Evolutionary conservation across 2,888 invertebrate genomes (phyloP).

Genomic region (Epirrhoe alternata): DNA sequence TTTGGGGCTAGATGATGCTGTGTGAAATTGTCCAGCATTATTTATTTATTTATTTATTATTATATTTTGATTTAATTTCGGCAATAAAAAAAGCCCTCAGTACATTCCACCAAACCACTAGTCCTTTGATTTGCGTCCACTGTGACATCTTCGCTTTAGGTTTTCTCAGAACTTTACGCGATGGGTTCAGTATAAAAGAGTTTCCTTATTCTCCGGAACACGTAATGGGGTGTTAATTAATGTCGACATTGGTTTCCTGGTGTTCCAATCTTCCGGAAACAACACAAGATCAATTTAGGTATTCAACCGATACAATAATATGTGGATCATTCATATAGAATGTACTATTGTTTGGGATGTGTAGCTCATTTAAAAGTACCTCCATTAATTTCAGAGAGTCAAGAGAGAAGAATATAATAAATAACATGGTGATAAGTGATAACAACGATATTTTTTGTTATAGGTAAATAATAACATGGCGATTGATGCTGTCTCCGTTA

Average conservation of each 20-base stretch:
- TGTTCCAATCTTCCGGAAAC: conserved; percentile 8
- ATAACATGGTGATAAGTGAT: neutral
- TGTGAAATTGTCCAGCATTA: too few relatives aligned
- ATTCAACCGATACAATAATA: neutral
- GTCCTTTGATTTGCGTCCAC: neutral
- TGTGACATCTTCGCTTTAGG: neutral
- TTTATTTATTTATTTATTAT: too few relatives aligned
- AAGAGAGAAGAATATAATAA: neutral
- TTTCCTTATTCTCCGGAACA: conserved; percentile 28
- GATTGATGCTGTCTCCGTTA: neutral
- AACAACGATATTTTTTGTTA: conserved; percentile 14
- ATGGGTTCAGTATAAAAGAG: conserved; percentile 11
- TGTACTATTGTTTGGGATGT: neutral
- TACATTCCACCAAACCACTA: too few relatives aligned
- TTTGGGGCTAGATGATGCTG: too few relatives aligned
- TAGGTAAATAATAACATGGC: conserved; percentile 22
- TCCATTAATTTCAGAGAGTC: neutral
- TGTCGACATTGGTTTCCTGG: conserved; percentile 23
- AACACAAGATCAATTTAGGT: neutral
- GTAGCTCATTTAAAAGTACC: neutral
- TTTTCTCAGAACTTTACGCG: conserved; percentile 15
- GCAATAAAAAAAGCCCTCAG: neutral
- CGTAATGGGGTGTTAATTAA: conserved; percentile 38
- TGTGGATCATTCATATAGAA: neutral
- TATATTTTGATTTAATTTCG: too few relatives aligned